A percentile compares a stretch with the other conserved stretches of the same genome.
Conservation (phyloP, 2,888 invertebrate genomes). For the Dasysyrphus albostriatus region DNA sequence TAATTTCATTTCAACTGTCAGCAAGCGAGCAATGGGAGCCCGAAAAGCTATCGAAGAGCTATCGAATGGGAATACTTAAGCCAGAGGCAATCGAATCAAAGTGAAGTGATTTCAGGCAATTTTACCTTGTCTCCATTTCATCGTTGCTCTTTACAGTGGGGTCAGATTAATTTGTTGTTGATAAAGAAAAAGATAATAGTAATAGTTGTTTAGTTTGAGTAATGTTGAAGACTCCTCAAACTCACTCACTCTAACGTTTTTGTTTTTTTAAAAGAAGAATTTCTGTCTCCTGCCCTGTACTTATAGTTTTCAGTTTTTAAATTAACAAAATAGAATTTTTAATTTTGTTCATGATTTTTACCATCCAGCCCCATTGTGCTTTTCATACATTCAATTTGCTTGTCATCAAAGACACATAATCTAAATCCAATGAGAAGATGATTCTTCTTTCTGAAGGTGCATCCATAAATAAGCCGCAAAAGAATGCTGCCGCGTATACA, state of each 20-base stretch:
- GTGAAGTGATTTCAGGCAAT: slow-evolving; percentile 60
- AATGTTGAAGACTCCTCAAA: no score
- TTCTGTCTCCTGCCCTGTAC: no score
- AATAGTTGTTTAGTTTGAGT: no score
- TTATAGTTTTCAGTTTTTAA: no score
- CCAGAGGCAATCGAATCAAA: slow-evolving; percentile 23
- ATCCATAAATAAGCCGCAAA: slow-evolving; percentile 68
- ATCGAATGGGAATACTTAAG: slow-evolving; percentile 28
- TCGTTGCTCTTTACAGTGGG: background rate
- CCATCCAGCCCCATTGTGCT: background rate
- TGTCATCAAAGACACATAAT: slow-evolving; percentile 34
- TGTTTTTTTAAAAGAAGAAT: no score
- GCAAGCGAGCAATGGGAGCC: no score
- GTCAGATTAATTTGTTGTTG: background rate
- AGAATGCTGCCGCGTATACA: slow-evolving; percentile 31
- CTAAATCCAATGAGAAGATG: slow-evolving; percentile 20
- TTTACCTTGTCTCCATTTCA: slow-evolving; percentile 45
- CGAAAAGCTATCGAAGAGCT: no score
- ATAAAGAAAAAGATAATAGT: background rate
- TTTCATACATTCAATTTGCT: background rate
- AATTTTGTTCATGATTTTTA: background rate
- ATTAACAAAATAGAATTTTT: no score
- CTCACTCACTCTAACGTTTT: no score
- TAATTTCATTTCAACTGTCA: slow-evolving; percentile 45
- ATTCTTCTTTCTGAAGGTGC: slow-evolving; percentile 43